Evolutionary conservation across 2,888 invertebrate genomes (phyloP), one percentile per base, ranked within the genome.

Genomic region (Pseudoips prasinana): DNA sequence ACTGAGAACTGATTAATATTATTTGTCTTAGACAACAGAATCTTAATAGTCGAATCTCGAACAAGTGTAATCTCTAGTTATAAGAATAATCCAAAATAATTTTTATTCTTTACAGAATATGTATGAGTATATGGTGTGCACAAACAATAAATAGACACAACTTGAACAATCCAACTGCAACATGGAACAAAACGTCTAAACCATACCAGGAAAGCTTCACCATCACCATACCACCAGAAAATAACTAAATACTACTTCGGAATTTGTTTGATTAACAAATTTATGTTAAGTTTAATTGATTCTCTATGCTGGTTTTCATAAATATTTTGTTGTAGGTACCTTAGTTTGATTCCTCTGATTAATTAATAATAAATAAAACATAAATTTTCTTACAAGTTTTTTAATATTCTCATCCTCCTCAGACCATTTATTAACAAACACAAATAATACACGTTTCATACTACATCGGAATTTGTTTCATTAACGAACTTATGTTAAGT

Each of bases 31-130:
- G n/a, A n/a, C n/a, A n/a, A n/a, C n/a, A n/a, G n/a, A n/a, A n/a
- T n/a, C n/a, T n/a, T n/a, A n/a, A n/a, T n/a, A n/a, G n/a, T n/a
- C n/a, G n/a, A n/a, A n/a, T n/a, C n/a, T n/a, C n/a, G n/a, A n/a
- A n/a, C n/a, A n/a, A n/a, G n/a, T n/a, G n/a, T n/a, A n/a, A n/a
- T n/a, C n/a, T n/a, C n/a, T n/a, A n/a, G n/a, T n/a, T n/a, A n/a
- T n/a, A n/a, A n/a, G n/a, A n/a, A n/a, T n/a, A n/a, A n/a, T n/a
- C n/a, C n/a, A n/a, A 3, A 18, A 5, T 18, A 18, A 18, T 18
- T 18, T n/a, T n/a, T n/a, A n/a, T 18, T 18, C 18, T 19, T 53
- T 55, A 1, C 57, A 68, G 68, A 29, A 32, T 60, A 9, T 45
- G 53, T 20, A 25, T 64, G 22, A 33, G 51, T 10, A 49, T 46